Evolutionary conservation across 92 coral and sea anemone genomes (phyloP).

Genomic region (Porites rus): DNA sequence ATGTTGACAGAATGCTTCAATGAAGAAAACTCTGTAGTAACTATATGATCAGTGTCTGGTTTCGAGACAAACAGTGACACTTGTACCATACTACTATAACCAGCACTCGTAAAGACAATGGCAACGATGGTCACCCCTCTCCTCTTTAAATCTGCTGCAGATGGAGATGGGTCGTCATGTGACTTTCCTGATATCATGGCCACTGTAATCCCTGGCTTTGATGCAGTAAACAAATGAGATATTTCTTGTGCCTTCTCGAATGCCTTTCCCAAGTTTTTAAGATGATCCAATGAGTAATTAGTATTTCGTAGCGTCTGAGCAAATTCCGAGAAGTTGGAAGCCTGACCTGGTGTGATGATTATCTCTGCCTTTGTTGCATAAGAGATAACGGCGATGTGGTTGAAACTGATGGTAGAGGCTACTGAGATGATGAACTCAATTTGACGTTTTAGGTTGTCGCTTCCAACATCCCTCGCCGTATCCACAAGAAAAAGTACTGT

Average conservation of each 20-base stretch:
- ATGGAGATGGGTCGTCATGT: neutral
- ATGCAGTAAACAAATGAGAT: neutral
- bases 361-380: slow-evolving; percentile 14
- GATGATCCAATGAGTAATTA: slow-evolving; percentile 17
- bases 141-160: slow-evolving; percentile 5
- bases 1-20: slow-evolving; percentile 1
- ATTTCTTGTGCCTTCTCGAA: neutral
- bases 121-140: slow-evolving; percentile 22
- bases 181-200: slow-evolving; percentile 33
- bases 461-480: slow-evolving; percentile 17
- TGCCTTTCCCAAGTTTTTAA: slow-evolving; percentile 31
- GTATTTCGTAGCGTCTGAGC: slow-evolving; percentile 19
- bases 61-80: slow-evolving; percentile 2
- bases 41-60: neutral
- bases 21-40: neutral
- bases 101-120: neutral
- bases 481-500: slow-evolving; percentile 25
- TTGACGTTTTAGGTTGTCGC: slow-evolving; percentile 24
- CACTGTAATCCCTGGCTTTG: slow-evolving; percentile 1
- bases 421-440: slow-evolving; percentile 34
- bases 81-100: neutral
- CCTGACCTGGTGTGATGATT: slow-evolving; percentile 18
- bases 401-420: slow-evolving; percentile 6
- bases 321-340: slow-evolving; percentile 30
- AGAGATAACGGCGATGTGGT: slow-evolving; percentile 22